Conservation (phyloP, 2,113 vertebrate species). For the Psittacus erithacus region DNA sequence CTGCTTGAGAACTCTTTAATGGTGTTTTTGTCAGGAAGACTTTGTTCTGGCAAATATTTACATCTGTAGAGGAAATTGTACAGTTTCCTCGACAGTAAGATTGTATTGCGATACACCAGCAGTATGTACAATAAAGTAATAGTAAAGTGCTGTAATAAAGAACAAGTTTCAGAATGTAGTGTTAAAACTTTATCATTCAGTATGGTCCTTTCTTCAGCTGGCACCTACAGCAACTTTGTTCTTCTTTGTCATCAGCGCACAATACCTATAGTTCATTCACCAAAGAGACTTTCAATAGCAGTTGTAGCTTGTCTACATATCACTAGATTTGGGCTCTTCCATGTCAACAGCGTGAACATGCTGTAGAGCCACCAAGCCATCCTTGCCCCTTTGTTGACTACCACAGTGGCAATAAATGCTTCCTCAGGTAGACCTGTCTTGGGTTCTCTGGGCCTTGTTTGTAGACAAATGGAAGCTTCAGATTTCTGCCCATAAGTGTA, state of each 20-base stretch:
- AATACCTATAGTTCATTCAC: background rate
- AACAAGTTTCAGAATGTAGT: background rate
- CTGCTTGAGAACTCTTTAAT: background rate
- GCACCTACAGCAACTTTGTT: background rate
- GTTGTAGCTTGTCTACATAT: background rate
- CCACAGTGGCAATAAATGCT: background rate
- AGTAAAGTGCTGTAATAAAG: background rate
- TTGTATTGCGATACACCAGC: background rate
- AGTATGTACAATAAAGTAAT: background rate
- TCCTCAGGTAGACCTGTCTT: background rate
- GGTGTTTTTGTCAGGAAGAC: background rate
- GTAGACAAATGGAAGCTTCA: background rate
- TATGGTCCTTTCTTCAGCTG: background rate
- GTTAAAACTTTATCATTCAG: background rate
- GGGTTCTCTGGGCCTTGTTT: background rate
- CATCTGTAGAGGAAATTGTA: background rate
- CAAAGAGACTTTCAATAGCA: background rate
- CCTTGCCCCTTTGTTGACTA: background rate
- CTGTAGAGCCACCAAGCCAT: background rate
- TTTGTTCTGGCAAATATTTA: constrained; percentile 1
- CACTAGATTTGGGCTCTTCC: background rate
- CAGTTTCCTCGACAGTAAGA: background rate
- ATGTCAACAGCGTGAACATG: background rate
- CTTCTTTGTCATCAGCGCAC: background rate
- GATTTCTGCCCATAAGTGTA: background rate